Evolutionary conservation across 2,113 vertebrate genomes (phyloP).

Genomic region (Rhinolophus sinicus): DNA sequence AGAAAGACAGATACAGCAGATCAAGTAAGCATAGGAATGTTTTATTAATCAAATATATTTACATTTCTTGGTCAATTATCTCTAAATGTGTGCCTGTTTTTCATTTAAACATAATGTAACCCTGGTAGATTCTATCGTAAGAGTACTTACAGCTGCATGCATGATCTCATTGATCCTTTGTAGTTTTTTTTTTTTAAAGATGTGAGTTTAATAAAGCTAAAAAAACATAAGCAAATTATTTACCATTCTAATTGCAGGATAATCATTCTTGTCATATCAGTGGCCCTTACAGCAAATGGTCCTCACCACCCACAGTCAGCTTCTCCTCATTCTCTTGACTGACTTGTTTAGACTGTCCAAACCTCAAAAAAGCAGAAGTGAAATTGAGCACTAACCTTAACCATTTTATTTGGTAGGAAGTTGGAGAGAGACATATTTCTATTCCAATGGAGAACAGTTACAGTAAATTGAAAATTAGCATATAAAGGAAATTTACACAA

Average conservation of each 20-base stretch:
- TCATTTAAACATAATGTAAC: constrained; percentile 81
- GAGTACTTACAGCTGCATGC: constrained; percentile 79
- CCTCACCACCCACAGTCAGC: neutral
- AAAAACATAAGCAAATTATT: constrained; percentile 71
- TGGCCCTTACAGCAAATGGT: constrained; percentile 14
- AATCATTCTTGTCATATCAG: constrained; percentile 55
- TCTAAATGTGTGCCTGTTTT: constrained; percentile 79
- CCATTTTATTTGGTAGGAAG: constrained; percentile 45
- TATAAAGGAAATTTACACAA: neutral
- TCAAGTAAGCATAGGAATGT: constrained; percentile 79
- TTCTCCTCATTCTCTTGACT: constrained; percentile 55
- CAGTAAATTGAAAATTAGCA: constrained; percentile 33
- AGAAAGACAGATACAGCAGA: constrained; percentile 23
- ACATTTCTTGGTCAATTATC: constrained; percentile 78
- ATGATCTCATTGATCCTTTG: constrained; percentile 82
- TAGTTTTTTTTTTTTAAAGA: constrained; percentile 62
- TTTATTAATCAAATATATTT: constrained; percentile 88
- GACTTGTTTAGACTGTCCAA: constrained; percentile 55
- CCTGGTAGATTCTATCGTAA: constrained; percentile 77
- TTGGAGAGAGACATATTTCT: neutral
- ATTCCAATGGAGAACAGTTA: neutral
- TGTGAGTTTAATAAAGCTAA: constrained; percentile 64
- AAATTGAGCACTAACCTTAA: neutral
- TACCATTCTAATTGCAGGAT: constrained; percentile 63
- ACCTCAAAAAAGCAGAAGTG: neutral